Evolutionary conservation across 1,140 invertebrate species (phyloP), one percentile per base, ranked within the genome.

Genomic region (Psilanteris sp.): DNA sequence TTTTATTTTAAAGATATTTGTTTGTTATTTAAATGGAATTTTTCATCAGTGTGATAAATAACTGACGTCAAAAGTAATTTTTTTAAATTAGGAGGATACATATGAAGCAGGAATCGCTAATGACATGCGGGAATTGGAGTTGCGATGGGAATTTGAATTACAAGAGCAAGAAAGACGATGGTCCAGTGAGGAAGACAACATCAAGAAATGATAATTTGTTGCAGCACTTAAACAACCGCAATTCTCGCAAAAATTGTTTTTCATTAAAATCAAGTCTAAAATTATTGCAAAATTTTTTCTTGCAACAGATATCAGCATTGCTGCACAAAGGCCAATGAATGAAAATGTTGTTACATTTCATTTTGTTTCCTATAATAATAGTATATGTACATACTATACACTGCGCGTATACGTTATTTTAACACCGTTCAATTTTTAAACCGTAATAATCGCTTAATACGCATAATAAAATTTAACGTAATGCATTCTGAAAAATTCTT

Each of bases 21-120:
- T 36, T 36, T 36, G 6, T 6, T 36, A 16, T 36, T 16, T 8
- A 16, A 6, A 36, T 8, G 24, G 8, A 26, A 26, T 7, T 1
- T 26, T 26, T 2, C 8, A 26, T 5, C 24, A 26, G 10, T 31
- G 34, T n/a, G n/a, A n/a, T n/a, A n/a, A n/a, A n/a, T n/a, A n/a
- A n/a, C n/a, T n/a, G n/a, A n/a, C n/a, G n/a, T n/a, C n/a, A n/a
- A n/a, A 24, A 44, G 14, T 13, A 29, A 32, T 34, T 10, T 11
- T 13, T 22, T 37, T 27, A 22, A 43, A 66, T 27, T 48, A 92
- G 83, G 91, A 93, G 75, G 92, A 92, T 55, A 91, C 89, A 1
- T 92, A 93, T 57, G 92, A 93, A 81, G 90, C 89, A 44, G 91
- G 90, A 43, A 92, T 93, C 39, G 92, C 91, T 9, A 91, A 93